phyloP scores from a whole-genome alignment of 2,113 vertebrate genomes.

The Datnioides undecimradiatus region DNA sequence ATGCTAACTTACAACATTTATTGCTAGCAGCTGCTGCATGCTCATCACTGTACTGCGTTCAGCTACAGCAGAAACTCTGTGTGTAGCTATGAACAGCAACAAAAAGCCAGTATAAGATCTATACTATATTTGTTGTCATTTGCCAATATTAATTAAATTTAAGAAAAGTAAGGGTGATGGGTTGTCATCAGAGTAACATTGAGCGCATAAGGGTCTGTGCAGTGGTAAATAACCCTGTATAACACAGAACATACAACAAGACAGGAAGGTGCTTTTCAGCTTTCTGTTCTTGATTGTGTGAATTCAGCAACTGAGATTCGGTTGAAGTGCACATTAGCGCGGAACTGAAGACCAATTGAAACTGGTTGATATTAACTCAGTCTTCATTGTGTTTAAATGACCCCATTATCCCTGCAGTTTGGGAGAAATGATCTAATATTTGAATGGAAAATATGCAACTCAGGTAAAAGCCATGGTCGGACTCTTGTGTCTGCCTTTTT shows the following conservation, averaged over 20 bases:
- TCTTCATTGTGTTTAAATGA: slow-evolving; percentile 51
- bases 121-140: background rate
- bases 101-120: too few relatives aligned
- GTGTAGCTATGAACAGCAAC: too few relatives aligned
- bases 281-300: slow-evolving; percentile 22
- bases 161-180: background rate
- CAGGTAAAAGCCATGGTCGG: slow-evolving; percentile 25
- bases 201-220: background rate
- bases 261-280: background rate
- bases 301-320: slow-evolving; percentile 8
- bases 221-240: background rate
- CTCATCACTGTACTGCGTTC: too few relatives aligned
- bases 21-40: too few relatives aligned
- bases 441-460: slow-evolving; percentile 41
- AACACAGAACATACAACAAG: background rate
- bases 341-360: slow-evolving; percentile 24
- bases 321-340: slow-evolving; percentile 27
- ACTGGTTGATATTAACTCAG: slow-evolving; percentile 28
- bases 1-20: too few relatives aligned
- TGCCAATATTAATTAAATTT: background rate
- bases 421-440: slow-evolving; percentile 36
- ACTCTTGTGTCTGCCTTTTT: slow-evolving; percentile 32
- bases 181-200: background rate
- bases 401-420: slow-evolving; percentile 34
- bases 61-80: too few relatives aligned